These are phyloP conservation scores for Petrocephalus microphthalmus DNA, from an alignment of 2,113 vertebrate species.

Conservation along the genomic window DNA sequence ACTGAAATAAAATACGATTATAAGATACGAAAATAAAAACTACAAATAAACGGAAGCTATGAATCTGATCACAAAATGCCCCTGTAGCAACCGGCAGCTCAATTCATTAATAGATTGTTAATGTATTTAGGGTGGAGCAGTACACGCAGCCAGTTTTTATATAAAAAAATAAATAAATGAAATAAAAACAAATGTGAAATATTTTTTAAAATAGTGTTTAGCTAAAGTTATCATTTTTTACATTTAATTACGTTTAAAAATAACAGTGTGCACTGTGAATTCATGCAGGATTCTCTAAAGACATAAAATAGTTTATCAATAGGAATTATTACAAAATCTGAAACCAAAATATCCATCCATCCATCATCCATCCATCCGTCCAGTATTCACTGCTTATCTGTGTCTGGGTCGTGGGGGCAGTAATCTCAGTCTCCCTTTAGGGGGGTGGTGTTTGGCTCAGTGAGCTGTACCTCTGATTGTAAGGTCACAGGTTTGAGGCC, in stretches of 20 bases:
- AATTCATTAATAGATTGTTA: constrained; percentile 83
- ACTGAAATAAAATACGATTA: no score
- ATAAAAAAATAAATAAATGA: constrained; percentile 3
- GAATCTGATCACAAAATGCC: constrained; percentile 61
- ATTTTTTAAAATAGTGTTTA: background rate
- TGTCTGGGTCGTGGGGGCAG: background rate
- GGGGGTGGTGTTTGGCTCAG: background rate
- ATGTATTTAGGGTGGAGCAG: constrained; percentile 76
- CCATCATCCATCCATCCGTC: background rate
- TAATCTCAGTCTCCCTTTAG: background rate
- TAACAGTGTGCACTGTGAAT: background rate
- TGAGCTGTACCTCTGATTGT: background rate
- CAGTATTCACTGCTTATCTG: background rate
- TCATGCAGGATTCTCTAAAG: background rate
- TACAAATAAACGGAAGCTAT: background rate
- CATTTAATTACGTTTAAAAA: no score
- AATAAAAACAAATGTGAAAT: background rate
- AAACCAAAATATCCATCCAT: background rate
- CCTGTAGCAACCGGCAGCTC: constrained; percentile 73
- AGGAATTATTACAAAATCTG: background rate
- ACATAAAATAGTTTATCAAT: background rate
- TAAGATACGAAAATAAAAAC: background rate
- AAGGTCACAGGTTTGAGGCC: background rate
- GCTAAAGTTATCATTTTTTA: background rate
- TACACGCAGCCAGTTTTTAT: constrained; percentile 68